Base-by-base conservation (phyloP, 1,140 invertebrate species). In the Gryllus bimaculatus region DNA sequence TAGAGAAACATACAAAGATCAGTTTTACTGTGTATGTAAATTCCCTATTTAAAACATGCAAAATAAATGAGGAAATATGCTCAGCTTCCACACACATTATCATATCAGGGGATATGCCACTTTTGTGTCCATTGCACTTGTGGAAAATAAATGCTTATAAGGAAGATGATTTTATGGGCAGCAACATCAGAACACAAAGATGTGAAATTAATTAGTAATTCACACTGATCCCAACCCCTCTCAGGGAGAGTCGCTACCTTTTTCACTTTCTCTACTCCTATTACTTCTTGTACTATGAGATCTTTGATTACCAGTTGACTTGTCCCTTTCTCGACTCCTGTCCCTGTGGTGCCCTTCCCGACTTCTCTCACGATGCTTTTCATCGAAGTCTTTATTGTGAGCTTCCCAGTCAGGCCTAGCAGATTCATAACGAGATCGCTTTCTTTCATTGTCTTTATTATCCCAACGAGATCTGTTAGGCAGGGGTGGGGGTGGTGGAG, bases 191-290 rank as follows among this genome's bases (percentile, higher is more conserved):
- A 66, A 66, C 18, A 18, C 54, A 66, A 66, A 66, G 18, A 66
- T 13, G 18, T 66, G 18, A 10, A 66, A 66, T 66, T 66, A 18
- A 66, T 66, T 66, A 13, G 18, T 13, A 18, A 66, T 66, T 13
- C 54, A 66, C 10, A 66, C 54, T 66, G 26, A 39, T 39, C 26
- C 26, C 26, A 39, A 39, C 26, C 26, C 26, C 26, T 39, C 5
- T n/a, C 5, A 66, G 18, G 54, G 54, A 13, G 54, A 66, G 12
- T 77, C 76, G 48, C 48, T 20, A 48, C 76, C 76, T 54, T 48
- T 77, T 8, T 77, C 76, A 77, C 48, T 77, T n/a, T 77, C 48
- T 77, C 76, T 77, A 77, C n/a, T 48, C 20, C 48, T 77, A 49
- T n/a, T 54, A 54, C 76, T 77, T 48, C 76, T 77, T 49, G 76